These are phyloP conservation scores for Rhea americana DNA, from an alignment of 2,113 vertebrate genomes.

Conservation along the genomic window DNA sequence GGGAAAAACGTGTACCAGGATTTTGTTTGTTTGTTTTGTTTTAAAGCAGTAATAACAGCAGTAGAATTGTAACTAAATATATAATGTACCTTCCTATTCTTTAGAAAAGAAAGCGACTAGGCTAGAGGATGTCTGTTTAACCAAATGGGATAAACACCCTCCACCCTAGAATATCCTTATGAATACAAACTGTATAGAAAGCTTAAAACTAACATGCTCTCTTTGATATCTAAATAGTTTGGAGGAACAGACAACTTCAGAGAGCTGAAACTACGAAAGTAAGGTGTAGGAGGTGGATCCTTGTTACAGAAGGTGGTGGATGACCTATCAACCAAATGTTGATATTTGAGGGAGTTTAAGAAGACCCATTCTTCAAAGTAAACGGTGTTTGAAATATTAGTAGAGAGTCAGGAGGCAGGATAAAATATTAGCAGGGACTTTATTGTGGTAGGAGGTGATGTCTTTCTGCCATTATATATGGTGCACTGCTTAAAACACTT, in stretches of 20 bases:
- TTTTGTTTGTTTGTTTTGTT: not conserved
- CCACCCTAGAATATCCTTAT: not conserved
- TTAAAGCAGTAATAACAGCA: not conserved
- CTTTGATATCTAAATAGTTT: not conserved
- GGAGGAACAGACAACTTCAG: not conserved
- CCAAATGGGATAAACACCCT: too few relatives aligned
- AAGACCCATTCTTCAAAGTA: not conserved
- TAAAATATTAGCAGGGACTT: not conserved
- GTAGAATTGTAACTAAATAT: not conserved
- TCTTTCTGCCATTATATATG: not conserved
- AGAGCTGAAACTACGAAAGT: not conserved
- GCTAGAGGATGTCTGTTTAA: not conserved
- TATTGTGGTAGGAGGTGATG: not conserved
- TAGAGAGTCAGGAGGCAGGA: not conserved
- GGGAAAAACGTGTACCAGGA: not conserved
- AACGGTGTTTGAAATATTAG: not conserved
- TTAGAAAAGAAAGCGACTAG: not conserved
- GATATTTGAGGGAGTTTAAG: not conserved
- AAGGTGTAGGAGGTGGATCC: not conserved
- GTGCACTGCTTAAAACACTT: not conserved
- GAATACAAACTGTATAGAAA: not conserved
- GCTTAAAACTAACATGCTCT: not conserved
- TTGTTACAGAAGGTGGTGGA: not conserved
- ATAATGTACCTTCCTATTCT: not conserved
- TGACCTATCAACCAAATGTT: not conserved